Base-by-base conservation (phyloP, 2,888 invertebrate genomes). In the Chloroclysta siterata region DNA sequence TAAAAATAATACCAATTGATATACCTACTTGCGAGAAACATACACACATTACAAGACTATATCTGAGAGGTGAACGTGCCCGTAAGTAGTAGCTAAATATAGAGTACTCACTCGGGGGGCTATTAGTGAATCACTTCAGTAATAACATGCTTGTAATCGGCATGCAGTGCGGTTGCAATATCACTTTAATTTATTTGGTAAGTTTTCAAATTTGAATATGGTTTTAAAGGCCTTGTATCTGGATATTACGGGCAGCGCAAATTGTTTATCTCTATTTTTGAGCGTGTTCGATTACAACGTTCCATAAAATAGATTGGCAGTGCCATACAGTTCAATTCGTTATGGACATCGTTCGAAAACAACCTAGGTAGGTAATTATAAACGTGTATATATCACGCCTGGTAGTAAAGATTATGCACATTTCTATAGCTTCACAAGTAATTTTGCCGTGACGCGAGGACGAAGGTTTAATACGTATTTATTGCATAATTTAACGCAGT, bases 61-160 rank as follows among this genome's bases (percentile, higher is more conserved):
- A 78, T 80, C 77, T 71, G 76, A 73, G 81, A 84, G 89, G 88
- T 89, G 85, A 90, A 90, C 76, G 87, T 72, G 85, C 81, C 87
- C 84, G 85, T 90, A 84, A 85, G 80, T 81, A 79, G 78, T 72
- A 75, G 80, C 82, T 89, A 90, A 89, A 89, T 89, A 87, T 89
- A 90, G 86, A 84, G 82, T 80, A 78, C 77, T 76, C 82, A 70
- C 71, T 72, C 68, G 72, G 76, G 76, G 68, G 77, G 80, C 74
- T 80, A 84, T 87, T 83, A 84, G 75, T 74, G 80, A 77, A 79
- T 72, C 80, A 78, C 70, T 79, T 75, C 72, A 65, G 69, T 77
- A 80, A 82, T 82, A 72, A 77, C 75, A 79, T 66, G 71, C 58
- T 42, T 61, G 54, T 52, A 65, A 61, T 60, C 65, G 55, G 55